A percentile compares a stretch with the other conserved stretches of the same genome.
Evolutionary conservation across 2,888 invertebrate species (phyloP).

Genomic region (Muscina levida): DNA sequence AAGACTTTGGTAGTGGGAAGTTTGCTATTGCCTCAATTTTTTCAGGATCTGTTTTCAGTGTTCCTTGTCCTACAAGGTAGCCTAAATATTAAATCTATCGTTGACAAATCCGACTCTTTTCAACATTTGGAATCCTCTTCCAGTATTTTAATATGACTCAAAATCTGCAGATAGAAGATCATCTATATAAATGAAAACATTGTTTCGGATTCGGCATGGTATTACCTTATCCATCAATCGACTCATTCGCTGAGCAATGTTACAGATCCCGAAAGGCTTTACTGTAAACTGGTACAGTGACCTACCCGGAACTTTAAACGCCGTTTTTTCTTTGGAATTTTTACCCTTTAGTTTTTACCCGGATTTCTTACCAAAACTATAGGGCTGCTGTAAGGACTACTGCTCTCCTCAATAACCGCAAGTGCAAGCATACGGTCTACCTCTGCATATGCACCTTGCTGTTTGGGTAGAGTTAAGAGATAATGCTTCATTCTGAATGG

Average conservation of each 20-base stretch:
- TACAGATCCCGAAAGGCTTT: not conserved
- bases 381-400: constrained; percentile 12
- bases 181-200: constrained; percentile 15
- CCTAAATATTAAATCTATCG: too few relatives aligned
- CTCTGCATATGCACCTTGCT: not conserved
- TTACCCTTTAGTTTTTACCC: constrained; percentile 11
- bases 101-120: too few relatives aligned
- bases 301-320: not conserved
- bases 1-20: too few relatives aligned
- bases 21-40: too few relatives aligned
- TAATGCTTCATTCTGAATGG: not conserved
- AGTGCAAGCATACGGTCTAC: not conserved
- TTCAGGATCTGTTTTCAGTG: too few relatives aligned
- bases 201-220: not conserved
- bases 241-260: not conserved
- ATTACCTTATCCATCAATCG: constrained; percentile 14
- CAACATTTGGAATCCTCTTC: too few relatives aligned
- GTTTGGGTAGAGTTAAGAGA: not conserved
- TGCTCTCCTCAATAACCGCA: constrained; percentile 22
- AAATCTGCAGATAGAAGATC: too few relatives aligned
- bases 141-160: too few relatives aligned
- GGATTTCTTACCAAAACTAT: constrained; percentile 16
- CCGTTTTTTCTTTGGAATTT: constrained; percentile 17
- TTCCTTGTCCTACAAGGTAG: too few relatives aligned
- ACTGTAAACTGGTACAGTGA: constrained; percentile 4